A percentile compares a stretch with the other conserved stretches of the same genome.
These are phyloP conservation scores for Cisticola juncidis DNA, from an alignment of 2,113 vertebrate species.

Conservation along the genomic window DNA sequence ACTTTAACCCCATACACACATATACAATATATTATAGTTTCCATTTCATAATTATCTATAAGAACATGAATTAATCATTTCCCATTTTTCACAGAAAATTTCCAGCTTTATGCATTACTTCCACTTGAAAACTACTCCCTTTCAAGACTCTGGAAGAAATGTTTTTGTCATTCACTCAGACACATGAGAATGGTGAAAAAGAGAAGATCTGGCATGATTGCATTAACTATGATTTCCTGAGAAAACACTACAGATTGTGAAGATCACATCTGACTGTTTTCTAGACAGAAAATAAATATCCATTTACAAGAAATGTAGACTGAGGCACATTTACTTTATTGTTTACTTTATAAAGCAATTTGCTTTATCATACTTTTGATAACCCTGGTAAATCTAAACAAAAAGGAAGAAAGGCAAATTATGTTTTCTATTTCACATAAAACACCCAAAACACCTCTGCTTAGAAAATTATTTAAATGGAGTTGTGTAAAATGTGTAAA, in stretches of 20 bases:
- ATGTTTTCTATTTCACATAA: background rate
- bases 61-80: too few species aligned
- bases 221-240: constrained; percentile 47
- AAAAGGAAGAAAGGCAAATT: background rate
- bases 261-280: constrained; percentile 3
- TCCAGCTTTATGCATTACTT: background rate
- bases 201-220: background rate
- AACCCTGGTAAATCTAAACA: background rate
- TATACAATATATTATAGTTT: too few species aligned
- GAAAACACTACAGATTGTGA: background rate
- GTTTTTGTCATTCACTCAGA: background rate
- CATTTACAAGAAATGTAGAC: background rate
- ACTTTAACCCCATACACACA: too few species aligned
- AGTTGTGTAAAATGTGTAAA: background rate
- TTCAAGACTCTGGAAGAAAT: background rate
- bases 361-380: background rate
- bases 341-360: too few species aligned
- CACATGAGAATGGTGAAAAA: background rate
- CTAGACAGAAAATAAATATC: background rate
- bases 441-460: background rate
- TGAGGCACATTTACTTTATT: too few species aligned
- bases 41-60: too few species aligned
- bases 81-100: too few species aligned
- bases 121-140: background rate
- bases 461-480: background rate